Evolutionary conservation across 2,888 invertebrate genomes (phyloP), one percentile per base, ranked within the genome.

Genomic region (Agriopis leucophaearia): DNA sequence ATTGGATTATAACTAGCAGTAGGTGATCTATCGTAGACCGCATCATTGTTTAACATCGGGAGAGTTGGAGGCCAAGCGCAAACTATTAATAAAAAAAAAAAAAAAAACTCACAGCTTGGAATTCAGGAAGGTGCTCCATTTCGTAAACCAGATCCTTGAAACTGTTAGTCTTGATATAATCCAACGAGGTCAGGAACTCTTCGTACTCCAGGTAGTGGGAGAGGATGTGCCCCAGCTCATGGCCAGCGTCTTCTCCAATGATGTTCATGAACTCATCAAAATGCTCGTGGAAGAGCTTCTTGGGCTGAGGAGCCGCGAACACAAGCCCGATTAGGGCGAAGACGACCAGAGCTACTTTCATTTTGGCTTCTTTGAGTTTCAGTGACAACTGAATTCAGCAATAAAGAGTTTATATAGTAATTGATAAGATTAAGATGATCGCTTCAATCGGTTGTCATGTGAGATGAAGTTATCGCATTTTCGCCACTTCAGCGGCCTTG

Each of bases 51-150:
- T 27, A 27, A 1, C 27, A 27, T 2, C 27, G 4, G 27, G 27
- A 1, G 27, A 27, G 27, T 27, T 27, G 27, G 27, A 2, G 27
- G 27, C 4, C 27, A 27, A 27, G 4, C 12, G 1, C 12, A 42
- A 12, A 42, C 12, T 42, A n/a, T n/a, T n/a, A n/a, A n/a, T n/a
- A n/a, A n/a, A n/a, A n/a, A n/a, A 10, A 42, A 12, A 55, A 48
- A 9, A 48, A 48, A 38, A 55, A 40, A 85, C 90, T 89, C 74
- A 91, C 91, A 69, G 88, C 88, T 69, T 76, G 73, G 69, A 91
- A 90, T 79, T 90, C 89, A 16, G 89, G 90, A 69, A 90, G 77
- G 7, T 80, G 75, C 78, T 90, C 90, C 86, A 91, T 85, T 71
- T 91, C 90, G 38, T 81, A 82, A 1, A 90, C 70, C 44, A 90